A percentile compares a stretch with the other conserved stretches of the same genome.
Conservation (phyloP, 1,140 invertebrate genomes). For the Venturia canescens region DNA sequence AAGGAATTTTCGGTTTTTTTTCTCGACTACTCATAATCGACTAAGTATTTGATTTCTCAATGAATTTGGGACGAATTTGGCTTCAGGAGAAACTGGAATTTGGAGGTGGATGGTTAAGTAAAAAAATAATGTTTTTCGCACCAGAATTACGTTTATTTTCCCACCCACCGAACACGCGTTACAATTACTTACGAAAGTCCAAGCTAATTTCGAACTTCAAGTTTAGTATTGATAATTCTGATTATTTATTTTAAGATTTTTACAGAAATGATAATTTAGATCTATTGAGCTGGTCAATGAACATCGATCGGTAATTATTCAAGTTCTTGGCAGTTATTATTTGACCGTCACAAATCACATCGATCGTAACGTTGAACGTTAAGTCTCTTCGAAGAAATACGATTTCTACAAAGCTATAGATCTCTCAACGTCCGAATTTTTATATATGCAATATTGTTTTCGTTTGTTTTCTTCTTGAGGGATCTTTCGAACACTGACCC, state of each 20-base stretch:
- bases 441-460: neutral
- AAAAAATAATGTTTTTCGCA: neutral
- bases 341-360: neutral
- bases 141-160: conserved; percentile 14
- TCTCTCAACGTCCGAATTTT: neutral
- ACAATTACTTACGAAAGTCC: conserved; percentile 1
- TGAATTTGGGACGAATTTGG: too few relatives aligned
- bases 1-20: too few relatives aligned
- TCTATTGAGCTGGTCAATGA: neutral
- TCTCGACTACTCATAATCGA: too few relatives aligned
- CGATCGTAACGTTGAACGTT: neutral
- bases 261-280: neutral
- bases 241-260: neutral
- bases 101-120: neutral
- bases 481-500: neutral
- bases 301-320: neutral
- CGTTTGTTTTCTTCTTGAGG: neutral
- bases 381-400: neutral
- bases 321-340: neutral
- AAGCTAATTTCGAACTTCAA: neutral
- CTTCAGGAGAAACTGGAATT: neutral
- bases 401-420: neutral
- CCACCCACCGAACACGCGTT: conserved; percentile 1
- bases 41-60: too few relatives aligned
- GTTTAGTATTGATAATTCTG: neutral